Evolutionary conservation across 2,113 vertebrate genomes (phyloP), one percentile per base, ranked within the genome.

Genomic region (Baryphthengus martii): DNA sequence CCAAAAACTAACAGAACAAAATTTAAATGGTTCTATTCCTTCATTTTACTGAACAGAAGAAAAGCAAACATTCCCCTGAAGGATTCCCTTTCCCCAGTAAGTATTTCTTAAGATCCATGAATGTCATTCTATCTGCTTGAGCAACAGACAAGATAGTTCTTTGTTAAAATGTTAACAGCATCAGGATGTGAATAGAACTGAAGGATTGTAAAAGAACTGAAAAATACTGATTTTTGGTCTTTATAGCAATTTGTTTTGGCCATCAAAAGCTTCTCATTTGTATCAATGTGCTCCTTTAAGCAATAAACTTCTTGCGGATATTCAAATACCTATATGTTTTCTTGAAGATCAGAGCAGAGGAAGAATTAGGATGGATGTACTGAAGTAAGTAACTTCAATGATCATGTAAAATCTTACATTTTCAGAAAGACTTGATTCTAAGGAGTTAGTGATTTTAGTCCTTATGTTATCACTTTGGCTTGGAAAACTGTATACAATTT

Each of bases 381-480:
- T 62, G 33, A 45, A 62, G n/a, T 39, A 61, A 47, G 4, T 29
- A 68, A 37, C 12, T 61, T 75, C 1, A 35, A 3, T 45, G 16
- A 5, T 42, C 1, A 0, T 47, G 10, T 28, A 50, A 82, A n/a
- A 14, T 20, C 33, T 55, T 29, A 8, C 0, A 0, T 76, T 55
- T 82, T 62, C 9, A 58, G 49, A 44, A 72, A 33, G 29, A 21
- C 11, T 29, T 35, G 7, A 11, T 63, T 66, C 26, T 11, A 35
- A 26, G 6, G 7, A 29, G 11, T 28, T 11, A 31, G 15, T 29
- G 53, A 33, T 65, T 44, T 89, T 37, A 74, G 52, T 50, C 13
- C 25, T 73, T 67, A 5, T 65, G 25, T 50, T 15, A 20, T 23
- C 5, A 6, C 23, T 76, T 80, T 7, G 11, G 6, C 33, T 86